Percentiles rank a stretch among this genome's conserved stretches.
phyloP scores from a whole-genome alignment of 2,797 vertebrate species.

The Dendrocincla tyrannina region DNA sequence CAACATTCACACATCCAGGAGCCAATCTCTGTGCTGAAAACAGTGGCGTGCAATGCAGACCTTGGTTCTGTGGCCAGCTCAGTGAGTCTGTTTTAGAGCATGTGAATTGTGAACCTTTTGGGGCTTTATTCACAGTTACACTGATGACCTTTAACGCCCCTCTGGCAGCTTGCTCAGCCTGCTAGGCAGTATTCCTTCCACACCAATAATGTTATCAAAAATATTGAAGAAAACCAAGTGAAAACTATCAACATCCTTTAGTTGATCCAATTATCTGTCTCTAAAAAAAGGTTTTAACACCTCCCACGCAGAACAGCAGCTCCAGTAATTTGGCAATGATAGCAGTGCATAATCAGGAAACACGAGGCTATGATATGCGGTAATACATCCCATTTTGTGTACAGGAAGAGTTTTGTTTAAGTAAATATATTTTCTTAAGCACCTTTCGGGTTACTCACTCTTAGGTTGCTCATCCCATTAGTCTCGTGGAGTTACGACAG shows the following conservation, averaged over 20 bases:
- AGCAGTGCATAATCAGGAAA: slow-evolving; percentile 65
- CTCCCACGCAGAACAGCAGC: slow-evolving; percentile 69
- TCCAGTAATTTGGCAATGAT: slow-evolving; percentile 60
- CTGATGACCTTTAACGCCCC: not conserved
- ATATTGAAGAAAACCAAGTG: slow-evolving; percentile 40
- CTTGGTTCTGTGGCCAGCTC: not conserved
- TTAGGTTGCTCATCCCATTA: not conserved
- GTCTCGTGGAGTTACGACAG: not conserved
- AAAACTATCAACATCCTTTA: slow-evolving; percentile 60
- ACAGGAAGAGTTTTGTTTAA: not conserved
- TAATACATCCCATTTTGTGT: slow-evolving; percentile 33
- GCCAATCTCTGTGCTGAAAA: not conserved
- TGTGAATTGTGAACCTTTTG: not conserved
- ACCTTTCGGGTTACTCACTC: not conserved
- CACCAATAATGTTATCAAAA: not conserved
- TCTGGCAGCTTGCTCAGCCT: not conserved
- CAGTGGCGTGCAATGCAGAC: not conserved
- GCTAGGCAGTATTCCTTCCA: not conserved
- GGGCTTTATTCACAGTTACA: not conserved
- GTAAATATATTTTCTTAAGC: not conserved
- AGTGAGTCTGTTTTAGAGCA: not conserved
- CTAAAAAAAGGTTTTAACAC: slow-evolving; percentile 73
- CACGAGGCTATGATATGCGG: slow-evolving; percentile 17
- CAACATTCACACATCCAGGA: not conserved
- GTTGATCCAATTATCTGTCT: slow-evolving; percentile 70